Percentiles rank a stretch among this genome's conserved stretches.
phyloP scores from a whole-genome alignment of 2,113 vertebrate genomes.

The Gobio gobio region DNA sequence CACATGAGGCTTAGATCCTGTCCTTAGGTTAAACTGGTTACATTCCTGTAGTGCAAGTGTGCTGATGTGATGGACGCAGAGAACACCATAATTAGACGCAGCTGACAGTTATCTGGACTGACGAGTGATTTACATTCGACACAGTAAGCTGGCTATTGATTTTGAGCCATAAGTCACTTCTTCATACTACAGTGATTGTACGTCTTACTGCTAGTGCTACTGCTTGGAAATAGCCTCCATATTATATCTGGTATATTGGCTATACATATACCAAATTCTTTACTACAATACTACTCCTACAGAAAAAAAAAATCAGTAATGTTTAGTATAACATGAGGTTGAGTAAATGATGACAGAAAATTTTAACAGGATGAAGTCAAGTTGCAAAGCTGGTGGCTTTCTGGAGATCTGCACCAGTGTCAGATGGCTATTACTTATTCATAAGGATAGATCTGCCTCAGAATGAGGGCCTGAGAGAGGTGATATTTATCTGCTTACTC shows the following conservation, averaged over 20 bases:
- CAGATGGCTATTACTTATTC: slow-evolving; percentile 66
- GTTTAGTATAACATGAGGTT: not conserved
- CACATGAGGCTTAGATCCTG: not conserved
- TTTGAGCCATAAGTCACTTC: slow-evolving; percentile 22
- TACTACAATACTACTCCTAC: not conserved
- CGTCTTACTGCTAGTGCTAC: not conserved
- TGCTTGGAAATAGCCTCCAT: not conserved
- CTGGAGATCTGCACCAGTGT: slow-evolving; percentile 37
- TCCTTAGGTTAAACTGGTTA: slow-evolving; percentile 7
- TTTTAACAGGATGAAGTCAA: not conserved
- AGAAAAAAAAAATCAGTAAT: not conserved
- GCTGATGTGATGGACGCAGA: slow-evolving; percentile 16
- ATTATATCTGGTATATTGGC: not conserved
- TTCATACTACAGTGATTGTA: not conserved
- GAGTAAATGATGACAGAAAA: not conserved
- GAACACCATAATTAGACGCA: slow-evolving; percentile 19
- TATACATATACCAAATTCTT: not conserved
- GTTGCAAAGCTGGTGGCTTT: slow-evolving; percentile 3
- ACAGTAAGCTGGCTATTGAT: slow-evolving; percentile 22
- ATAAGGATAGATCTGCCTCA: slow-evolving; percentile 49
- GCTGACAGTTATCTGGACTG: not conserved
- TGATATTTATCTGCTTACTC: slow-evolving; percentile 25
- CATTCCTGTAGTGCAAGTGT: not conserved
- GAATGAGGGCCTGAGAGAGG: slow-evolving; percentile 16
- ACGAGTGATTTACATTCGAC: slow-evolving; percentile 24